phyloP scores from a whole-genome alignment of 2,113 vertebrate genomes.

The Atherinomorus stipes region DNA sequence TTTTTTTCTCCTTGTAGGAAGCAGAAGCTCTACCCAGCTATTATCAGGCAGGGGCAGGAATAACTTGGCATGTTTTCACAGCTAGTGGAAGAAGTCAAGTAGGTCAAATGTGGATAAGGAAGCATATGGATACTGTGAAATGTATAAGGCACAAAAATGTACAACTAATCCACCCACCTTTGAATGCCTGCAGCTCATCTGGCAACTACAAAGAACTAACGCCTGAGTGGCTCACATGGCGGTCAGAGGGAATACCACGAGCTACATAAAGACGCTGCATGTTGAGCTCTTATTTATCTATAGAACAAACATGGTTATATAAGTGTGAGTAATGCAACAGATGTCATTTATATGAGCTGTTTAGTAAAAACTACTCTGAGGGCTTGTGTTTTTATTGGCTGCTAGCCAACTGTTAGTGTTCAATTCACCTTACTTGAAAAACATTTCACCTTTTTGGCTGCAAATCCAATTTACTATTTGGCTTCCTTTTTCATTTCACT shows the following conservation, averaged over 20 bases:
- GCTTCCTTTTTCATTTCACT: no score
- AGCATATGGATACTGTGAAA: constrained; percentile 30
- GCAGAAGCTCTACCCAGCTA: no score
- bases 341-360: no score
- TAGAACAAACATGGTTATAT: constrained; percentile 6
- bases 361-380: no score
- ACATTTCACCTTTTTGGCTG: no score
- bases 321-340: not conserved
- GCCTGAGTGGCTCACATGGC: constrained; percentile 17
- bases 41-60: constrained; percentile 24
- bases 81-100: constrained; percentile 25
- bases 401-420: not conserved
- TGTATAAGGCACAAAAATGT: constrained; percentile 40
- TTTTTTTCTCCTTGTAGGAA: not conserved
- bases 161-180: constrained; percentile 21
- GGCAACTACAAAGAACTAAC: constrained; percentile 34
- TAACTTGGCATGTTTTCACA: constrained; percentile 40
- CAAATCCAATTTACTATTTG: no score
- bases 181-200: constrained; percentile 49
- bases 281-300: constrained; percentile 17
- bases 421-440: no score
- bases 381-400: not conserved
- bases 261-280: constrained; percentile 14
- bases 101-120: constrained; percentile 40
- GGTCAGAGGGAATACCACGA: not conserved